Conservation (phyloP, 2,797 vertebrate species). For the Schizopygopsis pylzovi region DNA sequence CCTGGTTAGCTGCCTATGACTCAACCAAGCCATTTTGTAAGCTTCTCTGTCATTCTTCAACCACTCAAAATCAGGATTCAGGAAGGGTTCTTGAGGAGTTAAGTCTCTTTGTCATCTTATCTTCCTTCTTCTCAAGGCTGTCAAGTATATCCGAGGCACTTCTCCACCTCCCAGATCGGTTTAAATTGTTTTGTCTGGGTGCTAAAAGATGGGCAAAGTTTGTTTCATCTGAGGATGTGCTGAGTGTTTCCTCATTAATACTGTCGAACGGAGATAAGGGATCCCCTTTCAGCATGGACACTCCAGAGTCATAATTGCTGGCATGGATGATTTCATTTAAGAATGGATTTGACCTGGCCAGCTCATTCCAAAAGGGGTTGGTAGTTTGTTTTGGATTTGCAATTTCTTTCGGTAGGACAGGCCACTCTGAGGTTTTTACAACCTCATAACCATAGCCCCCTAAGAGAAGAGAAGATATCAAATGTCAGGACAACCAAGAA, state of each 20-base stretch:
- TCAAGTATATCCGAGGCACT: slow-evolving; percentile 91
- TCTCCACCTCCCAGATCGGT: slow-evolving; percentile 84
- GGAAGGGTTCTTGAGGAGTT: slow-evolving; percentile 67
- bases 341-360: slow-evolving; percentile 93
- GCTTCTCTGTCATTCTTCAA: slow-evolving; percentile 92
- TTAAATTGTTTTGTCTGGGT: slow-evolving; percentile 70
- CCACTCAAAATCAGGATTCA: slow-evolving; percentile 84
- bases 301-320: slow-evolving; percentile 63
- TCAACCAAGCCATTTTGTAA: slow-evolving; percentile 96
- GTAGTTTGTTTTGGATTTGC: slow-evolving; percentile 69
- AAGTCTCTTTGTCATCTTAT: slow-evolving; percentile 65
- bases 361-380: slow-evolving; percentile 93
- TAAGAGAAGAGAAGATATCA: slow-evolving; percentile 60
- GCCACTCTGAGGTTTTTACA: slow-evolving; percentile 66
- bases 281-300: slow-evolving; percentile 78
- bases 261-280: slow-evolving; percentile 72
- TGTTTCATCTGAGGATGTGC: slow-evolving; percentile 90
- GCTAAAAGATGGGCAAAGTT: slow-evolving; percentile 77
- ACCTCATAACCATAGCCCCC: slow-evolving; percentile 62
- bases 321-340: slow-evolving; percentile 86
- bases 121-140: slow-evolving; percentile 75
- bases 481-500: neutral
- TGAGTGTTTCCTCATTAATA: slow-evolving; percentile 78
- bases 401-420: slow-evolving; percentile 64
- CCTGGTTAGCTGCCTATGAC: slow-evolving; percentile 90